These are phyloP conservation scores for Epizoanthus fatuus DNA, from an alignment of 92 coral and sea anemone species.

Conservation along the genomic window DNA sequence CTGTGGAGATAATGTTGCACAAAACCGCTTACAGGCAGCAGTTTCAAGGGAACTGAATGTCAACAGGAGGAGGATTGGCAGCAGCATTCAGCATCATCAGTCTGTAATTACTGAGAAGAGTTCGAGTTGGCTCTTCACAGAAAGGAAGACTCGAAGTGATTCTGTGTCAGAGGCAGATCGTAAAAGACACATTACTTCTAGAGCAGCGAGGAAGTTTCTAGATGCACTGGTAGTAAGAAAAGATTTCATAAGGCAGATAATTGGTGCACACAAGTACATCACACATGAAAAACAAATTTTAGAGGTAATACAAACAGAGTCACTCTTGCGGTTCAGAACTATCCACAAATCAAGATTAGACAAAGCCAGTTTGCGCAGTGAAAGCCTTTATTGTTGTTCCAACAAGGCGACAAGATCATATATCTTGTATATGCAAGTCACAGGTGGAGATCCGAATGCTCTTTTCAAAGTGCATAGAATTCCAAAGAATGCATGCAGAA, in stretches of 20 bases:
- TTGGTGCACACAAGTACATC: neutral
- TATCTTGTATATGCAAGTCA: too few relatives aligned
- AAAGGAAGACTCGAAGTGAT: neutral
- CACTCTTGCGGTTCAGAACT: neutral
- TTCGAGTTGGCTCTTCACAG: neutral
- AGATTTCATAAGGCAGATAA: neutral
- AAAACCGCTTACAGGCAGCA: neutral
- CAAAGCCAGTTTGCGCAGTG: too few relatives aligned
- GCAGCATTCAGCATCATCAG: neutral
- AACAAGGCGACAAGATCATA: too few relatives aligned
- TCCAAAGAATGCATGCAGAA: too few relatives aligned
- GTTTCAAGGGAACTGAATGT: neutral
- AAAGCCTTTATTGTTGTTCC: too few relatives aligned
- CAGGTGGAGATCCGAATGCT: too few relatives aligned
- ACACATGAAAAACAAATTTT: constrained; percentile 1
- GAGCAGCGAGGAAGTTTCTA: neutral
- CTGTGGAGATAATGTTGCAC: neutral
- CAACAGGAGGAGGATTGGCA: neutral
- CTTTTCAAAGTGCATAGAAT: too few relatives aligned
- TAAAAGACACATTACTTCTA: neutral
- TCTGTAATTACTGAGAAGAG: neutral
- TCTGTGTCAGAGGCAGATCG: neutral
- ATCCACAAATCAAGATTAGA: neutral
- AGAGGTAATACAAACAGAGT: neutral
- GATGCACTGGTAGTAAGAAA: constrained; percentile 2